These are phyloP conservation scores for Zosterops borbonicus DNA, from an alignment of 2,113 vertebrate species.

Conservation along the genomic window DNA sequence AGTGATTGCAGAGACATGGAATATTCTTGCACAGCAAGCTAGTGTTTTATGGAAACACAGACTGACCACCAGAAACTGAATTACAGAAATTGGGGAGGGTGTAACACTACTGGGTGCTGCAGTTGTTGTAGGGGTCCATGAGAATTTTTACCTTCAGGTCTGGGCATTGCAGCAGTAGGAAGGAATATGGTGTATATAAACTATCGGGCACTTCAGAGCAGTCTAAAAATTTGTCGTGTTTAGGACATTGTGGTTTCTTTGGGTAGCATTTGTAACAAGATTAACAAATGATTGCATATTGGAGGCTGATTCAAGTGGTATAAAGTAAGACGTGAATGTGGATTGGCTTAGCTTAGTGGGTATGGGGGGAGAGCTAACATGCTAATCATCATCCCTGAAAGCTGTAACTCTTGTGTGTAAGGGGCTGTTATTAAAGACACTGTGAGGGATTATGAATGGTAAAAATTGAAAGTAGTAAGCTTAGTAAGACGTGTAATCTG, in stretches of 20 bases:
- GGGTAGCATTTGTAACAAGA: background rate
- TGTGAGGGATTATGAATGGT: background rate
- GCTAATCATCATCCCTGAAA: background rate
- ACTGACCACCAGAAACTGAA: background rate
- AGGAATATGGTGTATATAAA: background rate
- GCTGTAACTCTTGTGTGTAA: background rate
- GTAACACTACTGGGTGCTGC: background rate
- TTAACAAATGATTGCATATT: background rate
- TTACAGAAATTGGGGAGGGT: accelerated
- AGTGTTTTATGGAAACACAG: background rate
- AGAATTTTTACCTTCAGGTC: background rate
- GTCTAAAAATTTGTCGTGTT: background rate
- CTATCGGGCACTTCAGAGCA: background rate
- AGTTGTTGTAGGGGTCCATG: background rate
- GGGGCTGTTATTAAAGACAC: background rate
- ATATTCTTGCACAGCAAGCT: background rate
- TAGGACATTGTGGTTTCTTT: background rate
- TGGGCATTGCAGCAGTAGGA: background rate
- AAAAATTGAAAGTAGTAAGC: background rate
- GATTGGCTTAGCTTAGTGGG: background rate
- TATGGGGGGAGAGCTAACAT: background rate
- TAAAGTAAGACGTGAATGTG: background rate
- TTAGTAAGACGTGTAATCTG: background rate
- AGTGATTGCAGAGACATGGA: background rate
- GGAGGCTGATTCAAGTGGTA: background rate